Evolutionary conservation across 2,888 invertebrate genomes (phyloP), one percentile per base, ranked within the genome.

Genomic region (Rhagophthalmus giganteus): DNA sequence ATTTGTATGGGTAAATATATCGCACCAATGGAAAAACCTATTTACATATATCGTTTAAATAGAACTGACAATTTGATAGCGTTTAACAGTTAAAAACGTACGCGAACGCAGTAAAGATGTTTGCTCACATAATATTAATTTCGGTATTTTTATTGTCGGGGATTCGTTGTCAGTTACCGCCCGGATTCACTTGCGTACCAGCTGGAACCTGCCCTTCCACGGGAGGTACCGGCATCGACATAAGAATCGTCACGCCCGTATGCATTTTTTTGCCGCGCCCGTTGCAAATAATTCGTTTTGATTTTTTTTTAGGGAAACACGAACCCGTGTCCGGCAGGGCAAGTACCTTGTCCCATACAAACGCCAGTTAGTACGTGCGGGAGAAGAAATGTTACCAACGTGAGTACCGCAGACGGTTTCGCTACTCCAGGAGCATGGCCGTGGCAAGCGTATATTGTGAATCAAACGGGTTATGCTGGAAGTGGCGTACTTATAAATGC

Each of bases 351-450:
- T 52, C 71, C 60, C 31, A 61, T 61, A 16, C 44, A 47, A n/a
- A 59, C 57, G 45, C 58, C 61, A 11, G 39, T 45, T 8, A 48
- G 20, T 12, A 39, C 34, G 1, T 82, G 82, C 59, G 81, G 82
- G 1, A 71, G 67, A 7, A 58, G 77, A 33, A 76, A 77, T 54
- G 69, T 73, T 2, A 68, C 73, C 1, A 68, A 77, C 1, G 62
- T 73, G 11, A 62, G 71, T 2, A 70, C 77, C 0, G 66, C 58
- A 9, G 57, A 72, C 15, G 85, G 84, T 1, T 80, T 82, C 70
- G 82, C 87, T 6, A 76, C 75, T 53, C 85, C 79, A 62, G 88
- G 87, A 8, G 84, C 84, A 60, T 87, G 81, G 71, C 88, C 88
- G 1, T 89, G 88, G 88, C 84, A 84, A 76, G 86, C 83, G 41